These are phyloP conservation scores for Myotis yumanensis DNA, from an alignment of 2,113 vertebrate genomes.

Conservation along the genomic window DNA sequence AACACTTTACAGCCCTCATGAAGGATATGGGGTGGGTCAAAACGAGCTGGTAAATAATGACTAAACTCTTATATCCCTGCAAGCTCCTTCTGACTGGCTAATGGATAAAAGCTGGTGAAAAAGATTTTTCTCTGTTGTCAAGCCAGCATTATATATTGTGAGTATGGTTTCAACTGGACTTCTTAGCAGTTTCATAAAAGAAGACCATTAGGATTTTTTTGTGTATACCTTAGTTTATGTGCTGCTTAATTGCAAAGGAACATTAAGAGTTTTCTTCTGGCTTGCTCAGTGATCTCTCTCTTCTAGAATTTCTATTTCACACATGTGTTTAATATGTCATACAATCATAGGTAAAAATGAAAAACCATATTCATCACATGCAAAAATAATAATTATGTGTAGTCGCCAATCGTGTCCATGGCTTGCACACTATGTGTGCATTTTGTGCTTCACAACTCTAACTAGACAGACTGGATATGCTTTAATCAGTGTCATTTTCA, in stretches of 20 bases:
- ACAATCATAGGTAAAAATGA: constrained; percentile 53
- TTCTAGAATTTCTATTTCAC: constrained; percentile 70
- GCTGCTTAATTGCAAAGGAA: constrained; percentile 71
- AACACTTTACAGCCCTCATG: background rate
- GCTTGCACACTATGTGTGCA: background rate
- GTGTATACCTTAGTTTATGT: constrained; percentile 39
- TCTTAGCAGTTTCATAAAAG: constrained; percentile 57
- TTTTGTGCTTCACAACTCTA: constrained; percentile 59
- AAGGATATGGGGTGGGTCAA: constrained; percentile 24
- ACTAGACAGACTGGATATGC: constrained; percentile 63
- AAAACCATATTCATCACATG: constrained; percentile 68
- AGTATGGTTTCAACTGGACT: background rate
- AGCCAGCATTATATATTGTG: background rate
- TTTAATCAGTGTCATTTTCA: constrained; percentile 81
- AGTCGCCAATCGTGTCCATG: constrained; percentile 35
- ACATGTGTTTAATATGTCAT: constrained; percentile 71
- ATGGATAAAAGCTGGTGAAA: constrained; percentile 53
- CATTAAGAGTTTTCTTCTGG: constrained; percentile 42
- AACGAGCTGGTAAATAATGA: background rate
- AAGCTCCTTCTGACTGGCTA: constrained; percentile 30
- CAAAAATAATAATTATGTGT: constrained; percentile 31
- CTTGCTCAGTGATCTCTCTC: constrained; percentile 55
- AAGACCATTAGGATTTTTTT: constrained; percentile 53
- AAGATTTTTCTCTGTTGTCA: constrained; percentile 19
- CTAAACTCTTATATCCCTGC: background rate